These are phyloP conservation scores for Pterostichus niger DNA, from an alignment of 2,888 invertebrate genomes.

Conservation along the genomic window DNA sequence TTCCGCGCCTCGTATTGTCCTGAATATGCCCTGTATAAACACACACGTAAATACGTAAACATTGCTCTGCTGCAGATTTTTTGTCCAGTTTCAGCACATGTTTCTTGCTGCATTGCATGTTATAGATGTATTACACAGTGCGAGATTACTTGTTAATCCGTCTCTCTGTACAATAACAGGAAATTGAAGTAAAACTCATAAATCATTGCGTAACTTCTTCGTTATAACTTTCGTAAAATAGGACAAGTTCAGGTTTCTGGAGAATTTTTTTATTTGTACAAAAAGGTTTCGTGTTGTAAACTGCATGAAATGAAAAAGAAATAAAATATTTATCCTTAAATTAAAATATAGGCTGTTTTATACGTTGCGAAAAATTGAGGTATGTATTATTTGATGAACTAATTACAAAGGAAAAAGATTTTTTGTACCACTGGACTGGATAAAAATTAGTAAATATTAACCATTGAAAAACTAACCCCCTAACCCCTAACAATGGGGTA, in stretches of 20 bases:
- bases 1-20: slow-evolving; percentile 24
- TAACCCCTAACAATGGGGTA: too few species aligned
- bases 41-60: slow-evolving; percentile 15
- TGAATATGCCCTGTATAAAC: slow-evolving; percentile 10
- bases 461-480: too few species aligned
- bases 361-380: too few species aligned
- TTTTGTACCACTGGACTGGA: too few species aligned
- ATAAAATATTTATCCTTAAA: not conserved
- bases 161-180: slow-evolving; percentile 38
- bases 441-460: too few species aligned
- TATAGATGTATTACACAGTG: not conserved
- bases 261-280: slow-evolving; percentile 14
- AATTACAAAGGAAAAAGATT: too few species aligned
- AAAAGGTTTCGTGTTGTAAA: not conserved
- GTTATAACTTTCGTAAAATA: not conserved
- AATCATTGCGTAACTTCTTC: slow-evolving; percentile 34
- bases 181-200: slow-evolving; percentile 44
- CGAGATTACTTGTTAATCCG: slow-evolving; percentile 19
- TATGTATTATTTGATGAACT: too few species aligned
- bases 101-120: slow-evolving; percentile 4
- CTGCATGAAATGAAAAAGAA: not conserved
- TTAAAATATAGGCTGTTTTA: too few species aligned
- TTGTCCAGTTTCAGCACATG: not conserved
- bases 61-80: not conserved
- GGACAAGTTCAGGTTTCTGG: slow-evolving; percentile 15